phyloP scores from a whole-genome alignment of 2,113 vertebrate species.

The Solea solea region DNA sequence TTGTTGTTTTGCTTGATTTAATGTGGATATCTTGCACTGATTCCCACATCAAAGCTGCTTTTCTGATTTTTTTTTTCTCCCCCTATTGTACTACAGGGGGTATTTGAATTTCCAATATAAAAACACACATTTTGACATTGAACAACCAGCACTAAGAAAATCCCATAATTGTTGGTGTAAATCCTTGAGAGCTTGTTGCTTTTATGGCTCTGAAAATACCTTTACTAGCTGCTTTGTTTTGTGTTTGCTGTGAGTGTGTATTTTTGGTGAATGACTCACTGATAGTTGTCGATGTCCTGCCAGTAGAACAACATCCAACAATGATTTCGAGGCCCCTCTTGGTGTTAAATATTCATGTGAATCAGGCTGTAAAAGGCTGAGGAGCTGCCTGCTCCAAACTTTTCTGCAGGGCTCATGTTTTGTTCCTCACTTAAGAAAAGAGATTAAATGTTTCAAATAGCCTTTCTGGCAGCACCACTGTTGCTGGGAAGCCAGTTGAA shows the following conservation, averaged over 20 bases:
- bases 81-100: background rate
- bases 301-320: constrained; percentile 48
- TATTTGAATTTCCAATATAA: constrained; percentile 1
- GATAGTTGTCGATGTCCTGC: constrained; percentile 47
- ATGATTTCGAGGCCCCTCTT: constrained; percentile 42
- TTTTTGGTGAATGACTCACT: constrained; percentile 53
- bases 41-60: background rate
- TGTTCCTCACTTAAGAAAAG: constrained; percentile 38
- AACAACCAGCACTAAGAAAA: background rate
- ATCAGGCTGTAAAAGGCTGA: constrained; percentile 34
- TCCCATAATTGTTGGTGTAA: background rate
- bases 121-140: constrained; percentile 4
- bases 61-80: background rate
- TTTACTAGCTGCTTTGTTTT: constrained; percentile 40
- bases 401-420: constrained; percentile 50
- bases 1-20: constrained; percentile 13
- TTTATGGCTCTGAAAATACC: constrained; percentile 31
- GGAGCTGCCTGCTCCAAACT: constrained; percentile 27
- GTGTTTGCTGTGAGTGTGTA: constrained; percentile 28
- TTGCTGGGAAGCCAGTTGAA: constrained; percentile 34
- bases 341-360: constrained; percentile 51
- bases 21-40: constrained; percentile 1
- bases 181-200: constrained; percentile 12
- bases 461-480: constrained; percentile 43
- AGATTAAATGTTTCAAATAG: constrained; percentile 50